These are phyloP conservation scores for Netelia virgata DNA, from an alignment of 2,888 invertebrate genomes.

Conservation along the genomic window DNA sequence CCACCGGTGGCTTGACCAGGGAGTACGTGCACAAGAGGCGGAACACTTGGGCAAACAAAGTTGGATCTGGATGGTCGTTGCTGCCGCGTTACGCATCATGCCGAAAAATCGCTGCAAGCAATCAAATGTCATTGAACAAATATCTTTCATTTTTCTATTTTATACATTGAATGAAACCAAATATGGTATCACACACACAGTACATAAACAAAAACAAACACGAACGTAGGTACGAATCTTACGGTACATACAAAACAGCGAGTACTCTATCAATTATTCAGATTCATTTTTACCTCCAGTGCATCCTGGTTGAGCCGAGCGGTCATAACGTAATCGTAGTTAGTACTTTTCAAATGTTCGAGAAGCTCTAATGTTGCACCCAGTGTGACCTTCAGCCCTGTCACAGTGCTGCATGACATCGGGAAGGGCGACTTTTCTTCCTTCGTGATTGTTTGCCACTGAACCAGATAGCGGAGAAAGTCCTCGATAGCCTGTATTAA, in stretches of 20 bases:
- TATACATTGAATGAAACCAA: slow-evolving; percentile 21
- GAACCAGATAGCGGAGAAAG: slow-evolving; percentile 31
- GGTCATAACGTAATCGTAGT: slow-evolving; percentile 68
- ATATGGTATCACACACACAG: slow-evolving; percentile 9
- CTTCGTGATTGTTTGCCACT: slow-evolving; percentile 28
- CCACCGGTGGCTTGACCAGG: slow-evolving; percentile 68
- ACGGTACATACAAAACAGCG: slow-evolving; percentile 22
- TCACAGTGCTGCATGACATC: slow-evolving; percentile 47
- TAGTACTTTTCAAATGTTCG: slow-evolving; percentile 36
- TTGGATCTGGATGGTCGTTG: slow-evolving; percentile 69
- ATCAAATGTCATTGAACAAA: slow-evolving; percentile 19
- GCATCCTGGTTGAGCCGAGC: slow-evolving; percentile 69
- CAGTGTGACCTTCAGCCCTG: slow-evolving; percentile 66
- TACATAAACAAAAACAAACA: slow-evolving; percentile 8
- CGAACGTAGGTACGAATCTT: slow-evolving; percentile 22
- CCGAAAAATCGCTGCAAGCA: slow-evolving; percentile 68
- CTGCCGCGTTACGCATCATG: slow-evolving; percentile 65
- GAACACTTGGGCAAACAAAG: slow-evolving; percentile 67
- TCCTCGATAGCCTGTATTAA: slow-evolving; percentile 40
- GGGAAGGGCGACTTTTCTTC: slow-evolving; percentile 12
- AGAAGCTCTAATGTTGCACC: slow-evolving; percentile 61
- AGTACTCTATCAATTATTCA: slow-evolving; percentile 20
- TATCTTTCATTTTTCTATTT: slow-evolving; percentile 24
- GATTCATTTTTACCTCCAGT: slow-evolving; percentile 62
- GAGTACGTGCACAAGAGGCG: slow-evolving; percentile 68